Evolutionary conservation across 2,797 vertebrate genomes (phyloP).

Genomic region (Pogoniulus pusillus): DNA sequence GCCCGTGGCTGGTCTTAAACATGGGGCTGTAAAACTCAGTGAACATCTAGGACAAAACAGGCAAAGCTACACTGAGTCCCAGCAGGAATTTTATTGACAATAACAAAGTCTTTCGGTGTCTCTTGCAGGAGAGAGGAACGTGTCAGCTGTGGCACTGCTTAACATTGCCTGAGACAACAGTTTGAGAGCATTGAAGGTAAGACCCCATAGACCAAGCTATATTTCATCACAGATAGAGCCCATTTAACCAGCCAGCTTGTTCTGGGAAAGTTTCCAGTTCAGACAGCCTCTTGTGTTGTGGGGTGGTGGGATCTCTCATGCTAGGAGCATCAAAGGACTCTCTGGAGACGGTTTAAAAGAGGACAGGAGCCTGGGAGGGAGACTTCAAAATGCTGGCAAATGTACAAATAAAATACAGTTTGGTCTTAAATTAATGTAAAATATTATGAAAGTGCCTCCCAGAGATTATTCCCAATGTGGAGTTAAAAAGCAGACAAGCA

Average conservation of each 20-base stretch:
- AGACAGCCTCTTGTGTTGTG: conserved; percentile 43
- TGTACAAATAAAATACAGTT: conserved; percentile 72
- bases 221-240: conserved; percentile 51
- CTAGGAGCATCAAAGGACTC: conserved; percentile 69
- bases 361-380: conserved; percentile 61
- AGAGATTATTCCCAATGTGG: conserved; percentile 56
- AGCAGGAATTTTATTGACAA: not conserved
- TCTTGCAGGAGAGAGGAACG: not conserved
- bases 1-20: not conserved
- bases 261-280: conserved; percentile 70
- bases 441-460: conserved; percentile 61
- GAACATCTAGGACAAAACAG: not conserved
- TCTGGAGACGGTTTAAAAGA: conserved; percentile 42
- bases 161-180: conserved; percentile 1
- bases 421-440: conserved; percentile 62
- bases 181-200: conserved; percentile 47
- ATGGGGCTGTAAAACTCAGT: not conserved
- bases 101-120: not conserved
- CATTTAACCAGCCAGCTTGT: conserved; percentile 55
- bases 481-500: conserved; percentile 50
- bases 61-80: not conserved
- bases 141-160: not conserved
- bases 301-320: conserved; percentile 68
- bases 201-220: conserved; percentile 29
- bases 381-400: conserved; percentile 70